phyloP scores from a whole-genome alignment of 2,113 vertebrate genomes.

The Pao palembangensis region DNA sequence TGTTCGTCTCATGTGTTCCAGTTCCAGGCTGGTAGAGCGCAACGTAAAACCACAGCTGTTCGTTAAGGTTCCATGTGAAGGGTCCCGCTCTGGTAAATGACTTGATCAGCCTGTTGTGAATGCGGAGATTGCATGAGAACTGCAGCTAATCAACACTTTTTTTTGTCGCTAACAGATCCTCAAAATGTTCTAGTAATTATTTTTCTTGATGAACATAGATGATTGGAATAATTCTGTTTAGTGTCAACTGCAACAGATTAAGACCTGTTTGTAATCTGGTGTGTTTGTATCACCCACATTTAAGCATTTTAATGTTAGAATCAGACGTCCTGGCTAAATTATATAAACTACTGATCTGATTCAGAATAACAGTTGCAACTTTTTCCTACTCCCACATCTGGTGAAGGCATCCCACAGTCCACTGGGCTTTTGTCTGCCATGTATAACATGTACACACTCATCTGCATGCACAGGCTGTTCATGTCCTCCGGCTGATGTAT shows the following conservation, averaged over 20 bases:
- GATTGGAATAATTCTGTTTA: neutral
- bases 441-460: no score
- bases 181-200: constrained; percentile 2
- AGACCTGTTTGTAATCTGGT: neutral
- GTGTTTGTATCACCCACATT: no score
- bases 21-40: no score
- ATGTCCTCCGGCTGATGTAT: no score
- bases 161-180: constrained; percentile 15
- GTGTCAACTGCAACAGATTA: neutral
- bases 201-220: constrained; percentile 23
- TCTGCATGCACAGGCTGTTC: no score
- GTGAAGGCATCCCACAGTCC: constrained; percentile 8
- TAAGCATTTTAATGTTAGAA: neutral
- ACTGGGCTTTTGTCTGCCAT: constrained; percentile 17
- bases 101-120: constrained; percentile 25
- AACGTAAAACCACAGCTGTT: no score
- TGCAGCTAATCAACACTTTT: constrained; percentile 15
- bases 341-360: neutral
- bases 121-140: neutral
- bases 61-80: no score
- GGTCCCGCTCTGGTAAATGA: constrained; percentile 6
- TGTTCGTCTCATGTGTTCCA: no score
- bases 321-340: neutral
- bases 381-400: neutral
- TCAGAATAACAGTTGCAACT: neutral